Evolutionary conservation across 1,140 invertebrate genomes (phyloP), one percentile per base, ranked within the genome.

Genomic region (Aricia agestis): DNA sequence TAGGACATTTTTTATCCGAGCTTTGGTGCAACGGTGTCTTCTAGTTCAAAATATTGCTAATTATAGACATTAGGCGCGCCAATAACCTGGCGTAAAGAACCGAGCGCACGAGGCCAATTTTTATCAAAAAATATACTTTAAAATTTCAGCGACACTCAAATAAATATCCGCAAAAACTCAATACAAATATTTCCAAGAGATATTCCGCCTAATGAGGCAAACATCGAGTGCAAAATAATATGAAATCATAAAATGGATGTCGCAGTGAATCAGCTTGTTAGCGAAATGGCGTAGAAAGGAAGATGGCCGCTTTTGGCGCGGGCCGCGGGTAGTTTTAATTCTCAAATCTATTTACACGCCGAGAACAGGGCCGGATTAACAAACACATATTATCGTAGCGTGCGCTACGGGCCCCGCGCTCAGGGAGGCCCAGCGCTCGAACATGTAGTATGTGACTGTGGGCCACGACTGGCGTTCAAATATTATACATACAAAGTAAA

Each of bases 181-280:
- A 52, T 52, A 13, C 13, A 52, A 52, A 52, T 36, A 36, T 36
- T 36, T 36, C 6, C 36, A 6, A 52, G 45, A 52, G 13, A 52
- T 52, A 52, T 52, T 15, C 11, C 45, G 13, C 10, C 45, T 52
- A 52, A 52, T 52, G 13, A 52, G 45, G 45, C 18, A 63, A 25
- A 18, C 59, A 25, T 63, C 10, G 59, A 63, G 18, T 63, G 59
- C 19, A 63, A 63, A 63, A 63, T 63, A 63, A 63, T 63, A 63
- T 63, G 17, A 19, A 19, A 19, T 63, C 45, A 52, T 52, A 52
- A 52, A 52, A 52, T 52, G 45, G 59, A 25, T 63, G 59, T 19
- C 59, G 59, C 59, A 63, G 10, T 63, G 59, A 63, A 63, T 63
- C 59, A 63, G 59, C 59, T 63, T 25, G 19, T 63, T 63, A 63